Percentiles rank a stretch among this genome's conserved stretches.
Evolutionary conservation across 2,797 vertebrate species (phyloP).

Genomic region (Macropus fuliginosus): DNA sequence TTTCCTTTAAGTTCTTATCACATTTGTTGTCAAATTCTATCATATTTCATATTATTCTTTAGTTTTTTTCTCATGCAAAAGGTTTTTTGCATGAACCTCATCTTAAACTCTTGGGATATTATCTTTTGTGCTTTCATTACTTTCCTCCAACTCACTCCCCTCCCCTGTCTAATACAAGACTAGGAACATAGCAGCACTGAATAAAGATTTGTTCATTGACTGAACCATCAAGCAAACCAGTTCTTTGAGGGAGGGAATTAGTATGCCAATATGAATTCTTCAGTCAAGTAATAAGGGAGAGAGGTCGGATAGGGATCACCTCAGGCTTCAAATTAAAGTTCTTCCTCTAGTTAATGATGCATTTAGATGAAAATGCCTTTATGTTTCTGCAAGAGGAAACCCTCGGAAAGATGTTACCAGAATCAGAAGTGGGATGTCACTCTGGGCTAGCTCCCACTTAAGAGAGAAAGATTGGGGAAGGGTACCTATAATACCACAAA

Average conservation of each 20-base stretch:
- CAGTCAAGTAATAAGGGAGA: conserved; percentile 46
- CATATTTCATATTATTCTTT: background rate
- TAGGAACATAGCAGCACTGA: background rate
- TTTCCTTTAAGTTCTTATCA: background rate
- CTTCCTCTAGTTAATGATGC: background rate
- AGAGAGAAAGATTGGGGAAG: conserved; percentile 22
- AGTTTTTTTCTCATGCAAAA: background rate
- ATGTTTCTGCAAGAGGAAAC: conserved; percentile 36
- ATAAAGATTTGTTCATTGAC: conserved; percentile 19
- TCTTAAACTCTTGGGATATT: background rate
- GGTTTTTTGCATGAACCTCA: background rate
- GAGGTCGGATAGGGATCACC: conserved; percentile 13
- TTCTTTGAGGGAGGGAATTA: conserved; percentile 39
- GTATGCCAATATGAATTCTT: conserved; percentile 61
- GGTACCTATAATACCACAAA: conserved; percentile 52
- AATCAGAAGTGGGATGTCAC: conserved; percentile 55
- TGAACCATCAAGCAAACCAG: background rate
- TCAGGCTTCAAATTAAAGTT: conserved; percentile 47
- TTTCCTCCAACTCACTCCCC: background rate
- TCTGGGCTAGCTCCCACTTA: conserved; percentile 34
- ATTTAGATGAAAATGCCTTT: conserved; percentile 51
- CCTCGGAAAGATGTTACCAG: conserved; percentile 46
- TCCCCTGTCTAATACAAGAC: background rate
- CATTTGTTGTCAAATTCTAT: background rate
- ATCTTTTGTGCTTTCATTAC: background rate